These are phyloP conservation scores for Sphenopsis melanotis DNA, from an alignment of 2,797 vertebrate species.

Conservation along the genomic window DNA sequence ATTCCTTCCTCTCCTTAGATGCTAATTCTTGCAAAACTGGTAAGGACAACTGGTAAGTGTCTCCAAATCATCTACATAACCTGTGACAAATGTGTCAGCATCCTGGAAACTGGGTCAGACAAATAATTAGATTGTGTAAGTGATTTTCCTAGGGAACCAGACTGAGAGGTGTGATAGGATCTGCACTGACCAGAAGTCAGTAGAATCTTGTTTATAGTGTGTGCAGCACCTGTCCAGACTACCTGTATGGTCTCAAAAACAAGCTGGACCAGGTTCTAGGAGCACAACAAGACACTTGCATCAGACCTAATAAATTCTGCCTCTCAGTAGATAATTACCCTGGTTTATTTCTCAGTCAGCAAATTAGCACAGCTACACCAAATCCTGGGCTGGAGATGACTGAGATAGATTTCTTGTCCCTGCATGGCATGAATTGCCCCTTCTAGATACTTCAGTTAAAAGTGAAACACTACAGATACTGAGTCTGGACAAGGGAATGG, in stretches of 20 bases:
- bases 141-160: slow-evolving; percentile 56
- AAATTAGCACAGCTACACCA: neutral
- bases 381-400: neutral
- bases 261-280: neutral
- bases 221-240: neutral
- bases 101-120: slow-evolving; percentile 54
- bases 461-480: neutral
- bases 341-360: neutral
- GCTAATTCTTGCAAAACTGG: slow-evolving; percentile 4
- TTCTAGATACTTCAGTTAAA: neutral
- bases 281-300: neutral
- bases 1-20: neutral
- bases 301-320: slow-evolving; percentile 2
- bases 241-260: neutral
- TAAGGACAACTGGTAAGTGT: neutral
- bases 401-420: neutral
- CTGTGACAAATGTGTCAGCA: slow-evolving; percentile 34
- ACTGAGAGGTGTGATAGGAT: slow-evolving; percentile 3
- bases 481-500: neutral
- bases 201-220: neutral
- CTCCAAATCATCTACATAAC: neutral
- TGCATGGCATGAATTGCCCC: neutral
- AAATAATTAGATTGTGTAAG: slow-evolving; percentile 23
- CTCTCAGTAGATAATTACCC: neutral
- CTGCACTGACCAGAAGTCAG: slow-evolving; percentile 25